phyloP scores from a whole-genome alignment of 2,113 vertebrate species.

The Pristiophorus japonicus region DNA sequence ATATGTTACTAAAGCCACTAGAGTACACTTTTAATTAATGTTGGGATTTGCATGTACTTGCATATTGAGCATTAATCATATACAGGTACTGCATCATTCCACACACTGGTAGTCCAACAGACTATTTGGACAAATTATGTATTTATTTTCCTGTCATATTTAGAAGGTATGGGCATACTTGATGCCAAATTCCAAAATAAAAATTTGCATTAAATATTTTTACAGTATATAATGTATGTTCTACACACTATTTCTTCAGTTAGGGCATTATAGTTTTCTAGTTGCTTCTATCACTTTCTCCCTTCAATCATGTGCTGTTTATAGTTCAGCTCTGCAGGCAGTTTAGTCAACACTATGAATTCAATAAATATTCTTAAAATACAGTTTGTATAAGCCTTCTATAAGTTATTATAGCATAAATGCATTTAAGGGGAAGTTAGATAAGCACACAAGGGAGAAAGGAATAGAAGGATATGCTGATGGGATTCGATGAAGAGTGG shows the following conservation, averaged over 20 bases:
- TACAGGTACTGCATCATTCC: neutral
- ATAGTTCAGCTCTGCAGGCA: neutral
- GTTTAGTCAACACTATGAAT: neutral
- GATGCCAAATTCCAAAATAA: neutral
- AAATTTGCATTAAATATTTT: neutral
- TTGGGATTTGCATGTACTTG: constrained; percentile 4
- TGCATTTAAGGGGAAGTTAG: neutral
- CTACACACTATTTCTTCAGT: neutral
- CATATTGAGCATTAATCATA: neutral
- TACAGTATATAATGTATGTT: neutral
- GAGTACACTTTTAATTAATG: neutral
- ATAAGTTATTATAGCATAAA: neutral
- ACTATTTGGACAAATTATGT: neutral
- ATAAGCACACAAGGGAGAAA: neutral
- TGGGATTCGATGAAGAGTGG: no score
- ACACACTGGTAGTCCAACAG: neutral
- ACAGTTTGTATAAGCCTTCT: neutral
- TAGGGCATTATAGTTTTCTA: neutral
- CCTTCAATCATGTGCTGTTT: neutral
- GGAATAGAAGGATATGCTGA: no score
- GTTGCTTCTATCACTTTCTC: neutral
- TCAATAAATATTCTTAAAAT: neutral
- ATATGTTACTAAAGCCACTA: neutral
- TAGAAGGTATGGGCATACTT: no score
- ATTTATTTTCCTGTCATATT: neutral